Evolutionary conservation across 2,797 vertebrate genomes (phyloP).

Genomic region (Pitangus sulphuratus): DNA sequence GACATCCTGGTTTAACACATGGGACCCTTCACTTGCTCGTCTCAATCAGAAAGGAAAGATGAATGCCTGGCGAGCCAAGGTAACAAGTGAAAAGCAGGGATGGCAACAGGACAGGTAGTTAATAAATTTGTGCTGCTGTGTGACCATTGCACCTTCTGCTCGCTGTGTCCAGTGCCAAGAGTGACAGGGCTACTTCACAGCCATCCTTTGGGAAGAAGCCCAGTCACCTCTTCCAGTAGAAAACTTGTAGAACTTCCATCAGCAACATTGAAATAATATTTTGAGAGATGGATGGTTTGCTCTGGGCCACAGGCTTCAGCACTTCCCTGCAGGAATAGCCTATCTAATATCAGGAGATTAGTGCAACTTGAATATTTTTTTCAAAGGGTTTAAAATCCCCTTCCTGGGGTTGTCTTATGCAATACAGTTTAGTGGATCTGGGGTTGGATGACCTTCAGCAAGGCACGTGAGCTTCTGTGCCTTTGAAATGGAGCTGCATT

Average conservation of each 20-base stretch:
- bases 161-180: rapidly evolving
- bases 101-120: background rate
- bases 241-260: background rate
- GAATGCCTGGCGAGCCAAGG: conserved; percentile 94
- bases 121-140: background rate
- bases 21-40: conserved; percentile 85
- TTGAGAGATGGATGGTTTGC: background rate
- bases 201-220: background rate
- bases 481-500: background rate
- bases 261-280: background rate
- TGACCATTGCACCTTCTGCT: background rate
- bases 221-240: background rate
- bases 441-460: background rate
- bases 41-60: conserved; percentile 84
- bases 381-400: background rate
- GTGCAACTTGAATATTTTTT: background rate
- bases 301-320: background rate
- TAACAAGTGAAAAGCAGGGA: conserved; percentile 50
- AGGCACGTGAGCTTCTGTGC: background rate
- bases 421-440: background rate
- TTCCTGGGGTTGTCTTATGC: background rate
- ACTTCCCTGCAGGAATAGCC: background rate
- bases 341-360: background rate
- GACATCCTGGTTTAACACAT: conserved; percentile 82
- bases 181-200: background rate